These are phyloP conservation scores for Phylloscopus whistleri DNA, from an alignment of 2,113 vertebrate species.

Conservation along the genomic window DNA sequence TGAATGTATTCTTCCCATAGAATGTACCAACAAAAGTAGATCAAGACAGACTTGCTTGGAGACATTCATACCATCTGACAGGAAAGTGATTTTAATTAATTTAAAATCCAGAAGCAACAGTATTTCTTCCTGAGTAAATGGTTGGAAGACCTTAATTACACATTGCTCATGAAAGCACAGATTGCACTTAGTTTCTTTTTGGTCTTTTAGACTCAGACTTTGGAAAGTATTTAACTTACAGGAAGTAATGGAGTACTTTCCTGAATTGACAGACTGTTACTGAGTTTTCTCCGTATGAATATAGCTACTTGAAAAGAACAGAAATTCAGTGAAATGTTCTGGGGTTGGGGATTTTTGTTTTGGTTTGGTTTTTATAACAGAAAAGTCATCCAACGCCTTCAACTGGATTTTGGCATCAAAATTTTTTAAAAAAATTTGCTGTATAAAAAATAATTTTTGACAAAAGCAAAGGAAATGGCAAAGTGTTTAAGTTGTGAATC, in stretches of 20 bases:
- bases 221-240: background rate
- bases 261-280: background rate
- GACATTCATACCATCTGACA: background rate
- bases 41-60: background rate
- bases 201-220: background rate
- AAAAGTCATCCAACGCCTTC: background rate
- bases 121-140: slow-evolving; percentile 7
- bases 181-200: background rate
- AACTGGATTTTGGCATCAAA: background rate
- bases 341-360: background rate
- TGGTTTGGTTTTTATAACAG: background rate
- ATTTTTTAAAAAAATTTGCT: background rate
- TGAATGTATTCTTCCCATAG: background rate
- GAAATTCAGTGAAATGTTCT: background rate
- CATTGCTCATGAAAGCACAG: background rate
- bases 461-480: background rate
- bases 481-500: background rate
- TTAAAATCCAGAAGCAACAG: slow-evolving; percentile 5
- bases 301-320: background rate
- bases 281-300: background rate
- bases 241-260: background rate
- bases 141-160: slow-evolving; percentile 8
- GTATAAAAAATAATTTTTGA: background rate
- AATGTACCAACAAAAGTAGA: background rate
- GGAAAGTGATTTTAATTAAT: slow-evolving; percentile 9